Base-by-base conservation (phyloP, 2,113 vertebrate species). In the Haemorhous mexicanus region DNA sequence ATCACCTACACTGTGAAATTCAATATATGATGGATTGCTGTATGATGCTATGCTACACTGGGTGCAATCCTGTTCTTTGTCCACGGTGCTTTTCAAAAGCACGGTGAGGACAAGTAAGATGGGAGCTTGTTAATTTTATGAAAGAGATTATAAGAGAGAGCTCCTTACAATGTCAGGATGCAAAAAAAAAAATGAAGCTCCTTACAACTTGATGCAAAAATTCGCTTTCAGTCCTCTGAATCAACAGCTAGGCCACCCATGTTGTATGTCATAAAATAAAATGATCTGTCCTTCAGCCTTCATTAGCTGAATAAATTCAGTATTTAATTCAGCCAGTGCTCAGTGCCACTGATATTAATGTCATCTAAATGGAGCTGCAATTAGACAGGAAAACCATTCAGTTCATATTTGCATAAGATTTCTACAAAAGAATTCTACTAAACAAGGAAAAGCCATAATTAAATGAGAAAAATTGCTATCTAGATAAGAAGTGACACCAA, bases 371-470 rank as follows among this genome's bases (percentile, higher is more conserved):
- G 61, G 47, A 81, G 44, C 73, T 87, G 49, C 87, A 95, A 96
- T 92, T 94, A 89, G 92, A 95, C 28, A 89, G 76, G 83, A 94
- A 94, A 95, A 93, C 76, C 50, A 75, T 78, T 93, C 88, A 84
- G 83, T 81, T 92, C 16, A 2, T 67, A 96, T 96, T 90, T 95
- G 79, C 92, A 46, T 93, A 78, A 64, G 76, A 62, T 56, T 86
- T 89, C 79, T 86, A 94, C 49, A 88, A 75, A 9, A 0, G 2
- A 74, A 70, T 68, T 79, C 64, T 70, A 81, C 68, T 52, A 61
- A 95, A 74, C 35, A 87, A 86, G 83, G 26, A 93, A 93, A 96
- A 89, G 53, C n/a, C 68, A 72, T 78, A 93, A 94, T 84, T 96
- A 92, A 90, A 92, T 64, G 44, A 88, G 90, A 93, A 90, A 93